Evolutionary conservation across 2,888 invertebrate genomes (phyloP), one percentile per base, ranked within the genome.

Genomic region (Mesochorus sp.): DNA sequence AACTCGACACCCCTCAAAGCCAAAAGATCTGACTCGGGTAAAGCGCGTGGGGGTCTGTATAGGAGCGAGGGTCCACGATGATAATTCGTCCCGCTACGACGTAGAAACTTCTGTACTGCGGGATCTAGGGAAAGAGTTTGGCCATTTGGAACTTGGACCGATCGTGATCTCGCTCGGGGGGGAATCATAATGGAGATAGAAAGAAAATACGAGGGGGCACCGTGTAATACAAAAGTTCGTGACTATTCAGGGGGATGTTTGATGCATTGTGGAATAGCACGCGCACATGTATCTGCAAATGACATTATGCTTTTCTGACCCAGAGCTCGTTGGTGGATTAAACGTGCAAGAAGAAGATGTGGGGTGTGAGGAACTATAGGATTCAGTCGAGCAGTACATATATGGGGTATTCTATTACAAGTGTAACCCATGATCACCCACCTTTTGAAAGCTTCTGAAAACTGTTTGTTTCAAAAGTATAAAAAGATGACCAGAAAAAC

Each of bases 1-100:
- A 82, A 79, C 78, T 61, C 72, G 64, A 80, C 82, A 81, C 82
- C 82, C 82, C 70, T 62, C 61, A 75, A 75, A 78, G 21, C 61
- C 55, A 53, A 73, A 62, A 67, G 61, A 71, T 68, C 44, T 49
- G 39, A 24, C 55, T 66, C 68, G 66, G n/a, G 34, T 37, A 42
- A 59, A 26, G 42, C 19, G 17, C 31, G 57, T 14, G 34, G 53
- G 39, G 53, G 6, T 8, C n/a, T 19, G 28, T 49, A 34, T 21
- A 47, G 14, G n/a, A 28, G 31, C 12, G 6, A 19, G 64, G 64
- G 34, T 34, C 0, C 26, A 12, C 26, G 55, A 66, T 51, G 72
- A 68, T 73, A 73, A 77, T 77, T 73, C 77, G 49, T 62, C 19
- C 31, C 47, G 53, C 57, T 62, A n/a, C 67, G 47, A n/a, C 28